A percentile compares a stretch with the other conserved stretches of the same genome.
Evolutionary conservation across 2,888 invertebrate species (phyloP).

Genomic region (Iphiclides podalirius): DNA sequence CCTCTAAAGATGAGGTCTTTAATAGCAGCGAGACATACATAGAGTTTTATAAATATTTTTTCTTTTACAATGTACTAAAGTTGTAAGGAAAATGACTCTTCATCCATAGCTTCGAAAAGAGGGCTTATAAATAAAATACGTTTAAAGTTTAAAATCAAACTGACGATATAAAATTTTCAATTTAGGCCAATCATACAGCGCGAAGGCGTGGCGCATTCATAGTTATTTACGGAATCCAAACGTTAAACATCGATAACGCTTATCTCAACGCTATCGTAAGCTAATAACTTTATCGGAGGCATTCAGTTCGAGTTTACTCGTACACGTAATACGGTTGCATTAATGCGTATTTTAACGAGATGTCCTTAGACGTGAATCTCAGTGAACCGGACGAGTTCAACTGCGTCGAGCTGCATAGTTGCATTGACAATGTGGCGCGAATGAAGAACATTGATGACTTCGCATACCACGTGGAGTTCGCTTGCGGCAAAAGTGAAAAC

Average conservation of each 20-base stretch:
- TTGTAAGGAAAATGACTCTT: too few relatives aligned
- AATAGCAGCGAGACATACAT: too few relatives aligned
- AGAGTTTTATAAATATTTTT: too few relatives aligned
- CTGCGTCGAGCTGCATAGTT: conserved; percentile 54
- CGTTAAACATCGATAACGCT: conserved; percentile 10
- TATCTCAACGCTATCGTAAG: conserved; percentile 10
- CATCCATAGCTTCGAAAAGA: too few relatives aligned
- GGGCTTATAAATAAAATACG: too few relatives aligned
- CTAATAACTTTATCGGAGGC: not conserved
- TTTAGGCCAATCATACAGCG: too few relatives aligned
- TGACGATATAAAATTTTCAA: too few relatives aligned
- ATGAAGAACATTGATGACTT: conserved; percentile 50
- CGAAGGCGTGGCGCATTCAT: not conserved
- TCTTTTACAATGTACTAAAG: too few relatives aligned
- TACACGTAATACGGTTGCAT: conserved; percentile 21
- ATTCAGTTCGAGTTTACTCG: not conserved
- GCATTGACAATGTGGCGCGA: conserved; percentile 49
- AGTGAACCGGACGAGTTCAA: conserved; percentile 71
- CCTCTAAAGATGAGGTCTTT: too few relatives aligned
- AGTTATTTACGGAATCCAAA: not conserved
- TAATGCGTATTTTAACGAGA: conserved; percentile 29
- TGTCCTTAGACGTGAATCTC: conserved; percentile 71
- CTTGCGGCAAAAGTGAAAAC: conserved; percentile 57
- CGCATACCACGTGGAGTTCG: conserved; percentile 57
- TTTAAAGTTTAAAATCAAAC: too few relatives aligned